Evolutionary conservation across 2,797 vertebrate genomes (phyloP).

Genomic region (Halcyon badia): DNA sequence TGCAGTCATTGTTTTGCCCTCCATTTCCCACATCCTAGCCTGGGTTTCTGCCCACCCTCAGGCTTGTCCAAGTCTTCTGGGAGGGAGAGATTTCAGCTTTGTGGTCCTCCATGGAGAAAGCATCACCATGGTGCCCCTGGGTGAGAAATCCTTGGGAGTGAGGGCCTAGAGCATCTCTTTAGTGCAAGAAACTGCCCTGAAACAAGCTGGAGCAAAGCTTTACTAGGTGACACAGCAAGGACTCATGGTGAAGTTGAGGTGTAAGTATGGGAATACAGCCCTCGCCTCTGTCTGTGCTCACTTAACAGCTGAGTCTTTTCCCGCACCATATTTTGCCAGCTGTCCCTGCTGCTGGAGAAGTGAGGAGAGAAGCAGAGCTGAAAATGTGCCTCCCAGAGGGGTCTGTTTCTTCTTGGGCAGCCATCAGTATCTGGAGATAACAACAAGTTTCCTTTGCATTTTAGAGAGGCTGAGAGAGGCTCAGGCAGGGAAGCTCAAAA

Average conservation of each 20-base stretch:
- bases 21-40: rapidly evolving
- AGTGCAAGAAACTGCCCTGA: neutral
- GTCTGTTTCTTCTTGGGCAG: neutral
- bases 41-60: neutral
- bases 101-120: neutral
- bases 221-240: neutral
- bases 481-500: constrained; percentile 15
- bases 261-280: neutral
- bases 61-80: neutral
- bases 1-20: neutral
- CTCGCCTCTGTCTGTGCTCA: neutral
- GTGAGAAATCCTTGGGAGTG: neutral
- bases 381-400: neutral
- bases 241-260: neutral
- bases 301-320: neutral
- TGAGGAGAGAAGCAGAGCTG: neutral
- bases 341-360: neutral
- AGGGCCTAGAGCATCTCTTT: neutral
- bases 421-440: neutral
- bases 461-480: neutral
- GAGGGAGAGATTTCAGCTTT: neutral
- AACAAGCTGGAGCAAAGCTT: neutral
- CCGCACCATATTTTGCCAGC: neutral
- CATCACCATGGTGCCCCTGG: neutral
- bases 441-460: neutral